A percentile compares a stretch with the other conserved stretches of the same genome.
These are phyloP conservation scores for Cygnus buccinator DNA, from an alignment of 2,113 vertebrate genomes.

Conservation along the genomic window DNA sequence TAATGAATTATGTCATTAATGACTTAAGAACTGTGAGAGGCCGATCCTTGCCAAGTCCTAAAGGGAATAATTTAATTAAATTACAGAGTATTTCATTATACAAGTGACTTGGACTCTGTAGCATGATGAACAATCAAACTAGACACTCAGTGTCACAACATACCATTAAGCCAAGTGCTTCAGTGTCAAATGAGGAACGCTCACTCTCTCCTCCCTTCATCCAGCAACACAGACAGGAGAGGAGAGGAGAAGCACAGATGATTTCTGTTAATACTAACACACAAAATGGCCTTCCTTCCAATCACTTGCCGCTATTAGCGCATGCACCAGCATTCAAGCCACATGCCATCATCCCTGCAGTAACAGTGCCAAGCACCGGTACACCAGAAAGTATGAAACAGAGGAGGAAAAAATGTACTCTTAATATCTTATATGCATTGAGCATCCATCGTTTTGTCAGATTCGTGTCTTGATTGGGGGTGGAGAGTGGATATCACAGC, in stretches of 20 bases:
- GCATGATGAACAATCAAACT: neutral
- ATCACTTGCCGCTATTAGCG: neutral
- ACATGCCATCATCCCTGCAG: neutral
- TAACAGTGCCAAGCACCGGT: neutral
- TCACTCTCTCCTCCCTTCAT: neutral
- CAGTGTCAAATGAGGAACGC: neutral
- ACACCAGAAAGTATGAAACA: neutral
- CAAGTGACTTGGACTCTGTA: neutral
- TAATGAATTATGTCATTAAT: neutral
- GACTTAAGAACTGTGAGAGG: neutral
- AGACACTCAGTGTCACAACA: neutral
- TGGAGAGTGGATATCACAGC: neutral
- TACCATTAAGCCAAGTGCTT: neutral
- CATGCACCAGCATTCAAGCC: neutral
- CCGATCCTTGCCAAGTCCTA: neutral
- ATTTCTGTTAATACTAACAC: neutral
- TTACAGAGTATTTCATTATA: neutral
- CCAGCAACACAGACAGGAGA: neutral
- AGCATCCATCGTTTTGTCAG: neutral
- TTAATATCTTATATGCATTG: neutral
- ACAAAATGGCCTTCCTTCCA: neutral
- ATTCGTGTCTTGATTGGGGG: neutral
- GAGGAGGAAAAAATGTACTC: neutral
- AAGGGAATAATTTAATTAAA: constrained; percentile 25
- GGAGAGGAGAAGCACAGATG: neutral